phyloP scores from a whole-genome alignment of 2,888 invertebrate species.

The Nephrotoma flavescens region DNA sequence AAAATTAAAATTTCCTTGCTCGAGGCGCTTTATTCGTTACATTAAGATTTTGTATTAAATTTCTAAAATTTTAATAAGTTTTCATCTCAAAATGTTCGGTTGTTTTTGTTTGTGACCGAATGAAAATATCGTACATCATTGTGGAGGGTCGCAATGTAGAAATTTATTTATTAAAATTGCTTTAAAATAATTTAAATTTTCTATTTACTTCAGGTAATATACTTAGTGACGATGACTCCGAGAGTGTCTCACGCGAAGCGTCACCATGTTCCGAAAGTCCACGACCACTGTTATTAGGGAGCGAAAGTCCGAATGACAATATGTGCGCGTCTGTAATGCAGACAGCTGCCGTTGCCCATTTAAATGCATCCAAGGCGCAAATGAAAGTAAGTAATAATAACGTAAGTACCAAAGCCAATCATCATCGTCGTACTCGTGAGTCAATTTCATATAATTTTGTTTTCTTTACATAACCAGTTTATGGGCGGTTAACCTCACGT shows the following conservation, averaged over 20 bases:
- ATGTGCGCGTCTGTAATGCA: constrained; percentile 21
- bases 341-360: neutral
- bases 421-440: neutral
- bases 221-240: constrained; percentile 46
- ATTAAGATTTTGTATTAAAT: too few species aligned
- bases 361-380: neutral
- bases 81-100: too few species aligned
- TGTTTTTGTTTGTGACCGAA: too few species aligned
- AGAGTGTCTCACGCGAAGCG: constrained; percentile 52
- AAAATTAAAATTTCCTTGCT: too few species aligned
- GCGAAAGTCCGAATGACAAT: constrained; percentile 28
- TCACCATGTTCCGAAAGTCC: constrained; percentile 56
- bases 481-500: neutral
- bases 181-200: neutral
- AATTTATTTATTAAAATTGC: too few species aligned
- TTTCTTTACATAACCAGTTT: neutral
- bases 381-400: neutral
- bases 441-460: neutral
- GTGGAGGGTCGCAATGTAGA: too few species aligned
- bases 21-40: too few species aligned
- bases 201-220: constrained; percentile 14
- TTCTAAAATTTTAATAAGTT: too few species aligned
- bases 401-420: neutral
- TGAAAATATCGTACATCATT: too few species aligned
- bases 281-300: constrained; percentile 15